A percentile compares a stretch with the other conserved stretches of the same genome.
phyloP scores from a whole-genome alignment of 1,140 invertebrate species.

The Luehdorfia chinensis region DNA sequence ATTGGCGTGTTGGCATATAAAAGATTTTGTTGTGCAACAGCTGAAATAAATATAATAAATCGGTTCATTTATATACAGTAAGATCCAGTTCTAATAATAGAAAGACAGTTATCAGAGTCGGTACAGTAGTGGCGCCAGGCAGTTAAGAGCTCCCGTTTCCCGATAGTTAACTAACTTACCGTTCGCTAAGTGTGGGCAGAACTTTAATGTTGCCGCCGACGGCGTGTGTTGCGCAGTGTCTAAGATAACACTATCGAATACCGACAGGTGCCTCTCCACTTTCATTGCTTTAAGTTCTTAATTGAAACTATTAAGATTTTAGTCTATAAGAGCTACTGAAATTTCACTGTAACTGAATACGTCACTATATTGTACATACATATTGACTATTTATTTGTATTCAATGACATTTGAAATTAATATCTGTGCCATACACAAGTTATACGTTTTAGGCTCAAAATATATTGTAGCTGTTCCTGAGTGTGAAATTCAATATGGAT shows the following conservation, averaged over 20 bases:
- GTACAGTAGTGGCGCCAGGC: slow-evolving; percentile 21
- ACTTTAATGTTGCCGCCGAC: slow-evolving; percentile 13
- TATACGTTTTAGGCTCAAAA: too few species aligned
- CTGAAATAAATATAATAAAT: not conserved
- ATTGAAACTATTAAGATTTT: slow-evolving; percentile 18
- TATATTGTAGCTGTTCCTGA: too few species aligned
- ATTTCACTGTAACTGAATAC: not conserved
- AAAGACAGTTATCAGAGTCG: slow-evolving; percentile 15
- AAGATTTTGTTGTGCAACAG: slow-evolving; percentile 3
- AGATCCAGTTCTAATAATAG: slow-evolving; percentile 21
- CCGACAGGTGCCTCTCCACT: slow-evolving; percentile 16
- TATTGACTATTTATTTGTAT: too few species aligned
- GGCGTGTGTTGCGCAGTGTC: not conserved
- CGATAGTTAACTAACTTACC: slow-evolving; percentile 10
- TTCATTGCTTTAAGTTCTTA: slow-evolving; percentile 11
- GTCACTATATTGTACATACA: too few species aligned
- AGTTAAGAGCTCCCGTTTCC: slow-evolving; percentile 6
- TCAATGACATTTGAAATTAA: too few species aligned
- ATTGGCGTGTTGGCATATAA: slow-evolving; percentile 30
- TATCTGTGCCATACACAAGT: too few species aligned
- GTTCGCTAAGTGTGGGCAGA: slow-evolving; percentile 7
- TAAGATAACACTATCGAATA: slow-evolving; percentile 22
- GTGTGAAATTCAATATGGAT: too few species aligned
- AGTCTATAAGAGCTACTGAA: slow-evolving; percentile 2
- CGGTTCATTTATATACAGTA: slow-evolving; percentile 5